A percentile compares a stretch with the other conserved stretches of the same genome.
These are phyloP conservation scores for Merluccius polli DNA, from an alignment of 2,797 vertebrate genomes.

Conservation along the genomic window DNA sequence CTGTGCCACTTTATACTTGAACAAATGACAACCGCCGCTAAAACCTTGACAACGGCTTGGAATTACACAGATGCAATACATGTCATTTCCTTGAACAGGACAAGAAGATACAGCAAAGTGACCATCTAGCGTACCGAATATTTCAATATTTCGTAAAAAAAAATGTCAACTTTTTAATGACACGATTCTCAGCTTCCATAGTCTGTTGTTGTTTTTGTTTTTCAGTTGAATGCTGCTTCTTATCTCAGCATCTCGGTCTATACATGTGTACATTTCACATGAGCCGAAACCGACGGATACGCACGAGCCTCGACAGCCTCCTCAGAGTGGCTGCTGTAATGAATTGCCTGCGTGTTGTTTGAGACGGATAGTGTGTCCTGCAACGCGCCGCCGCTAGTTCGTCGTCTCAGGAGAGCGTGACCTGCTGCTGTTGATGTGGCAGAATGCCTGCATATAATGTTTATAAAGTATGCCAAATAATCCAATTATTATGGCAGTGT, in stretches of 20 bases:
- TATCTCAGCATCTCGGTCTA: no score
- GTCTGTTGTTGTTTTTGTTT: no score
- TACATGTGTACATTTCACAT: no score
- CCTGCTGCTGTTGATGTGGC: not conserved
- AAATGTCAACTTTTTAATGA: no score
- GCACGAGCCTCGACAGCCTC: no score
- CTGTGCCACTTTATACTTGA: constrained; percentile 39
- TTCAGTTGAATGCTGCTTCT: no score
- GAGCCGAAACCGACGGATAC: not conserved
- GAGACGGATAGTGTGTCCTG: not conserved
- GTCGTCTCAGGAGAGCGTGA: not conserved
- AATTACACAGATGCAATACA: not conserved
- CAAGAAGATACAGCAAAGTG: no score
- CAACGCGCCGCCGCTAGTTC: not conserved
- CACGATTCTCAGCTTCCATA: no score
- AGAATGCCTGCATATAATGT: not conserved
- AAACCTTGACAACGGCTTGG: not conserved
- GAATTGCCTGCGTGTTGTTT: not conserved
- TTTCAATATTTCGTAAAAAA: no score
- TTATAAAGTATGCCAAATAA: not conserved
- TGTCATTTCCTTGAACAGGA: no score
- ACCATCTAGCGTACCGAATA: no score
- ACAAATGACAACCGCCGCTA: not conserved
- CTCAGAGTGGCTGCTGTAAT: not conserved
- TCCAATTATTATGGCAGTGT: not conserved